Base-by-base conservation (phyloP, 2,888 invertebrate genomes). In the Tinea trinotella region DNA sequence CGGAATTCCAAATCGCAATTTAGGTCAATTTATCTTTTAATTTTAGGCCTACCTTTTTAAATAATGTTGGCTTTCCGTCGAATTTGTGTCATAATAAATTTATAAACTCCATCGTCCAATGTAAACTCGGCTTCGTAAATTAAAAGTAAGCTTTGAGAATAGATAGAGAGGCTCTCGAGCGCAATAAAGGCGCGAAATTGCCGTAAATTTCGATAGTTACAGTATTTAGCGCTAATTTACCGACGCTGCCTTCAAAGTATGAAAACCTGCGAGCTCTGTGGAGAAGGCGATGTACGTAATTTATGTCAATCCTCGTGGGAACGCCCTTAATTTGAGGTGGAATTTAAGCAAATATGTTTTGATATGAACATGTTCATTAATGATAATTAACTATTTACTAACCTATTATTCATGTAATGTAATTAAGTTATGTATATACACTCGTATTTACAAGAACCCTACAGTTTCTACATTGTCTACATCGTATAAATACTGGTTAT, bases 111-210 rank as follows among this genome's bases (percentile, higher is more conserved):
- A 15, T 49, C 40, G 40, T 35, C 59, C 57, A 65, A 64, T 58
- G 61, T 64, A 66, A 73, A 70, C 66, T 67, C 64, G 59, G 59
- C 62, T 66, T 61, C 63, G 66, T 65, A 77, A 76, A 77, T 79
- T 76, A 76, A 79, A 78, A 74, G 71, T 72, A 75, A 75, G 71
- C 71, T 56, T 53, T 67, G 60, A 59, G 61, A 60, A 61, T 62
- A 62, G 64, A 68, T 60, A 62, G 63, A 57, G 57, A 56, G 56
- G 59, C 58, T 60, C 58, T 57, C 56, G 52, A 55, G 59, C 59
- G 61, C 63, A 64, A 61, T 63, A 63, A 62, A 64, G 40, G 60
- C 59, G 56, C 58, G 54, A 62, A 66, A 66, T 66, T 62, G 63
- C 63, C 62, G 61, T 67, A 66, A 66, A 68, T 66, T 65, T 62